These are phyloP conservation scores for Acanthochromis polyacanthus DNA, from an alignment of 2,113 vertebrate genomes.

Conservation along the genomic window DNA sequence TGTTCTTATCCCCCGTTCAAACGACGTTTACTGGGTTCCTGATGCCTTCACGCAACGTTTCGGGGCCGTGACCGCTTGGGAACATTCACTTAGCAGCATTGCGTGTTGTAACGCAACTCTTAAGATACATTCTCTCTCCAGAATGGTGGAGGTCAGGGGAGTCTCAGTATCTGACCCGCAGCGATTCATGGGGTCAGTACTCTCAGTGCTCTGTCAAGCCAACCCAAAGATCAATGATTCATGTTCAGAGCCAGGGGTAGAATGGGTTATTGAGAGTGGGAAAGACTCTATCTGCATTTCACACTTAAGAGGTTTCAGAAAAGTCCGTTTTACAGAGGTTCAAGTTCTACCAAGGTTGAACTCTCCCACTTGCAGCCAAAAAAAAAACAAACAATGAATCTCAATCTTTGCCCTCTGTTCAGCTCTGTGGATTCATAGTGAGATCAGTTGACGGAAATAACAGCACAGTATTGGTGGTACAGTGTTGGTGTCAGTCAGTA, in stretches of 20 bases:
- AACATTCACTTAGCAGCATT: slow-evolving; percentile 54
- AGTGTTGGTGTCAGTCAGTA: slow-evolving; percentile 59
- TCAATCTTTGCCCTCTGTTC: slow-evolving; percentile 27
- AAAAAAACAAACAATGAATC: slow-evolving; percentile 22
- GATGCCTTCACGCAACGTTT: slow-evolving; percentile 69
- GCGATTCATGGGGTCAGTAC: slow-evolving; percentile 40
- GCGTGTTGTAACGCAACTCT: slow-evolving; percentile 76
- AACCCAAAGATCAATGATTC: slow-evolving; percentile 73
- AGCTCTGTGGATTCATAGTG: slow-evolving; percentile 35
- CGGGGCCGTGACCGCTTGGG: slow-evolving; percentile 41
- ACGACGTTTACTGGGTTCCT: slow-evolving; percentile 65
- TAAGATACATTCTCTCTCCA: slow-evolving; percentile 51
- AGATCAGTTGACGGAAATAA: slow-evolving; percentile 28
- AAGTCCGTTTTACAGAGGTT: slow-evolving; percentile 15
- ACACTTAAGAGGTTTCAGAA: slow-evolving; percentile 17
- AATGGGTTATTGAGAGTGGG: slow-evolving; percentile 10
- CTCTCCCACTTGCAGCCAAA: slow-evolving; percentile 55
- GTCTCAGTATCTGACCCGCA: slow-evolving; percentile 47
- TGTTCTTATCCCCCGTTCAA: slow-evolving; percentile 25
- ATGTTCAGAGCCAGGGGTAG: slow-evolving; percentile 20
- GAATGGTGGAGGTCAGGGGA: slow-evolving; percentile 44
- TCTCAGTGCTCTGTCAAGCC: slow-evolving; percentile 37
- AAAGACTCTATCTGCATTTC: slow-evolving; percentile 17
- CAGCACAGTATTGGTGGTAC: slow-evolving; percentile 56
- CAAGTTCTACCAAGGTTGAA: slow-evolving; percentile 31